Percentiles rank a stretch among this genome's conserved stretches.
Evolutionary conservation across 92 coral and sea anemone genomes (phyloP).

Genomic region (Virgularia gustaviana): DNA sequence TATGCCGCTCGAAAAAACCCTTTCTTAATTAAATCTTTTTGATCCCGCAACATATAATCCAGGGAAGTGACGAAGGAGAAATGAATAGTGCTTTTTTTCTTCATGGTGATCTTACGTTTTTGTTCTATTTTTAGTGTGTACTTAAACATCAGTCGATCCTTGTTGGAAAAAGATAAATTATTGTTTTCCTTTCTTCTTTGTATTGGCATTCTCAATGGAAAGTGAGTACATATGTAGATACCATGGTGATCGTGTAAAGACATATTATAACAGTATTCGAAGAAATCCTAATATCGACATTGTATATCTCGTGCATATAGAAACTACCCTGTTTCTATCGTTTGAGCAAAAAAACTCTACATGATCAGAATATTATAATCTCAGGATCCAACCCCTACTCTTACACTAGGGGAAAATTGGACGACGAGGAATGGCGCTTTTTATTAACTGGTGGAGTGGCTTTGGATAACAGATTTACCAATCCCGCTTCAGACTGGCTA

Average conservation of each 20-base stretch:
- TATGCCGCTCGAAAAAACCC: too few relatives aligned
- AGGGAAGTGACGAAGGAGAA: too few relatives aligned
- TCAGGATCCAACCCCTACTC: not conserved
- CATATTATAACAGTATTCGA: not conserved
- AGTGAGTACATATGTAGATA: too few relatives aligned
- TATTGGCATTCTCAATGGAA: slow-evolving; percentile 80
- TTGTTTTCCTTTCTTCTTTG: slow-evolving; percentile 87
- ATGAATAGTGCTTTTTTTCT: too few relatives aligned
- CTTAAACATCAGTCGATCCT: slow-evolving; percentile 90
- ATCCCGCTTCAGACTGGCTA: slow-evolving; percentile 93
- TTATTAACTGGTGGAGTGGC: slow-evolving; percentile 97
- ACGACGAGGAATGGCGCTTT: slow-evolving; percentile 94
- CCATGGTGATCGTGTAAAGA: not conserved
- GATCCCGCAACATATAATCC: too few relatives aligned
- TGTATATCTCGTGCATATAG: too few relatives aligned
- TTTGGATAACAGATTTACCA: slow-evolving; percentile 80
- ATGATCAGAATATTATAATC: too few relatives aligned
- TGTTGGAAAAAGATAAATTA: slow-evolving; percentile 94
- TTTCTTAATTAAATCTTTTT: too few relatives aligned
- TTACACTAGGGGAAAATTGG: slow-evolving; percentile 66
- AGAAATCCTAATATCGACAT: too few relatives aligned
- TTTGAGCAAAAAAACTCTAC: too few relatives aligned
- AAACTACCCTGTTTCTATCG: too few relatives aligned
- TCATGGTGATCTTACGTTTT: not conserved
- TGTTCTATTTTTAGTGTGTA: slow-evolving; percentile 58